These are phyloP conservation scores for Myopa tessellatipennis DNA, from an alignment of 2,888 invertebrate species.

Conservation along the genomic window DNA sequence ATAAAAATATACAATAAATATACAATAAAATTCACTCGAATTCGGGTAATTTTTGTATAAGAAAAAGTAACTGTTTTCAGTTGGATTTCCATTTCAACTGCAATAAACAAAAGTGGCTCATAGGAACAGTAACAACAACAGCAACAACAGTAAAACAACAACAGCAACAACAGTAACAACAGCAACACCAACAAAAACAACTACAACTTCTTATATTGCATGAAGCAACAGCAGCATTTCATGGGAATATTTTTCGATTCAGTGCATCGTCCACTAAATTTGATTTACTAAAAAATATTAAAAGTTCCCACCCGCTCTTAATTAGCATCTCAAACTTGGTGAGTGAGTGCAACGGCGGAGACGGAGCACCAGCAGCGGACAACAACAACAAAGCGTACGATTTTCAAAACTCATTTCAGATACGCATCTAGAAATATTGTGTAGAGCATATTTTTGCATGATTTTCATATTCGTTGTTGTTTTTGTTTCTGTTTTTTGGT, in stretches of 20 bases:
- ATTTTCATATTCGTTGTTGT: slow-evolving; percentile 26
- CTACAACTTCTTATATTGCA: neutral
- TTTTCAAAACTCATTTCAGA: slow-evolving; percentile 56
- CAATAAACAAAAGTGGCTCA: neutral
- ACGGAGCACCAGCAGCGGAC: slow-evolving; percentile 34
- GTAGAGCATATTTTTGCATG: slow-evolving; percentile 43
- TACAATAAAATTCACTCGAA: too few species aligned
- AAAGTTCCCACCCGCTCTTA: slow-evolving; percentile 49
- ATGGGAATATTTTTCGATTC: slow-evolving; percentile 21
- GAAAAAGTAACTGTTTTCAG: too few species aligned
- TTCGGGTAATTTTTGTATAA: too few species aligned
- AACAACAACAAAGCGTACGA: slow-evolving; percentile 44
- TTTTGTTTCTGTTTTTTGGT: slow-evolving; percentile 36
- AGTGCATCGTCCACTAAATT: slow-evolving; percentile 11
- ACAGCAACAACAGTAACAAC: neutral
- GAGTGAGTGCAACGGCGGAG: neutral
- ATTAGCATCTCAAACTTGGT: slow-evolving; percentile 46
- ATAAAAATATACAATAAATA: neutral
- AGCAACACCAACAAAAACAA: neutral
- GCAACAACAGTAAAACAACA: neutral
- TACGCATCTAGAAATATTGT: slow-evolving; percentile 53
- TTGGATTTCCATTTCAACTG: neutral
- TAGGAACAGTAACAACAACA: neutral
- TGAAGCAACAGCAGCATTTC: neutral
- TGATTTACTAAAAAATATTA: slow-evolving; percentile 37